phyloP scores from a whole-genome alignment of 2,888 invertebrate species.

The Phragmatobia fuliginosa region DNA sequence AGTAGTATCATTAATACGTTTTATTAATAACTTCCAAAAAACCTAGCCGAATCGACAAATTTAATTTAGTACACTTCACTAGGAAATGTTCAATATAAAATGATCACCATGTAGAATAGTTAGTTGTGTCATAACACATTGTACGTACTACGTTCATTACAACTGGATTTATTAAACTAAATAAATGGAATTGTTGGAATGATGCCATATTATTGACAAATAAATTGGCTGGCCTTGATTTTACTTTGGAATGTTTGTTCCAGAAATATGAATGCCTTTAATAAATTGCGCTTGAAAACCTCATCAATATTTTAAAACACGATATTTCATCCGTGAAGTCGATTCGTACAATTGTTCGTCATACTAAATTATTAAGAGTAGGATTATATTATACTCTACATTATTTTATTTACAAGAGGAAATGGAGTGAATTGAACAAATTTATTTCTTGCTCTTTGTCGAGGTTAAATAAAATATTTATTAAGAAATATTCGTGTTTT shows the following conservation, averaged over 20 bases:
- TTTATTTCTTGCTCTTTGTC: conserved; percentile 6
- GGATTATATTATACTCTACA: conserved; percentile 15
- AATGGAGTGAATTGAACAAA: conserved; percentile 5
- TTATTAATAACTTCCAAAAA: not conserved
- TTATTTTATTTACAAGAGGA: conserved; percentile 9
- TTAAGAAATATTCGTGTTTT: conserved; percentile 1
- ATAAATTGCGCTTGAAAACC: conserved; percentile 33
- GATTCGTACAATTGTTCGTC: conserved; percentile 24
- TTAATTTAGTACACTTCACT: conserved; percentile 23
- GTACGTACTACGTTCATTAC: conserved; percentile 28
- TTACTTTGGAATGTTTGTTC: conserved; percentile 43
- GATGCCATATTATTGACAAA: conserved; percentile 65
- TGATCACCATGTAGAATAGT: conserved; percentile 27
- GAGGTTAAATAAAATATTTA: conserved; percentile 8
- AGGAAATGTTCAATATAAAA: conserved; percentile 24
- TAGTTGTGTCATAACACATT: conserved; percentile 29
- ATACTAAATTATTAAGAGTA: conserved; percentile 9
- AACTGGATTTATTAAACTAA: conserved; percentile 41
- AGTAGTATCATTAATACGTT: not conserved
- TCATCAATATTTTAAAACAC: conserved; percentile 39
- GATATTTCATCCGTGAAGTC: conserved; percentile 21
- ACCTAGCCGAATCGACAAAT: not conserved
- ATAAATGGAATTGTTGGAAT: conserved; percentile 64
- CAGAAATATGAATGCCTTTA: conserved; percentile 45
- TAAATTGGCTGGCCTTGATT: conserved; percentile 52